phyloP scores from a whole-genome alignment of 2,113 vertebrate species.

The Cervus canadensis region DNA sequence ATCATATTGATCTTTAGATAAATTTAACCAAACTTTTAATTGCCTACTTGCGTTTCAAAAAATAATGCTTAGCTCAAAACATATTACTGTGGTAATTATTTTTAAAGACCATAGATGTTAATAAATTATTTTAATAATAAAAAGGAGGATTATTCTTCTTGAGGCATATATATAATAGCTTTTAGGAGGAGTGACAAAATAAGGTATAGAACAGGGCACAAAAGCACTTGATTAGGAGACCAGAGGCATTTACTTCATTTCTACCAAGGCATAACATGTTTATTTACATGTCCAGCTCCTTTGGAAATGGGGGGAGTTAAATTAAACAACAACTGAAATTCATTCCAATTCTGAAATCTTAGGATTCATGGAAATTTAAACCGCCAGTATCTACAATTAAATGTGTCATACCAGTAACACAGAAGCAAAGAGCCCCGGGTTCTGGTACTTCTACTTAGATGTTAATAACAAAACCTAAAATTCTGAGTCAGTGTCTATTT shows the following conservation, averaged over 20 bases:
- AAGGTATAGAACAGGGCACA: neutral
- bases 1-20: neutral
- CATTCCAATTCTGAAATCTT: no score
- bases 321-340: no score
- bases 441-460: neutral
- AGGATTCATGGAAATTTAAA: no score
- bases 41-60: constrained; percentile 28
- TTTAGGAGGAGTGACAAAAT: neutral
- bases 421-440: neutral
- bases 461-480: neutral
- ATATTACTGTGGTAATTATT: neutral
- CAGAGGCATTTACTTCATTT: neutral
- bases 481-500: neutral
- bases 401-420: no score
- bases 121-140: neutral
- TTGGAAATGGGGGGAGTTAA: neutral
- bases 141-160: neutral
- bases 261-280: neutral
- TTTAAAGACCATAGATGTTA: neutral
- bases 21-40: constrained; percentile 5
- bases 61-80: neutral
- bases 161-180: neutral
- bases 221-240: neutral
- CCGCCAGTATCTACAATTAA: no score
- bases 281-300: neutral